Conservation (phyloP, 2,797 vertebrate species). For the Crenichthys baileyi region DNA sequence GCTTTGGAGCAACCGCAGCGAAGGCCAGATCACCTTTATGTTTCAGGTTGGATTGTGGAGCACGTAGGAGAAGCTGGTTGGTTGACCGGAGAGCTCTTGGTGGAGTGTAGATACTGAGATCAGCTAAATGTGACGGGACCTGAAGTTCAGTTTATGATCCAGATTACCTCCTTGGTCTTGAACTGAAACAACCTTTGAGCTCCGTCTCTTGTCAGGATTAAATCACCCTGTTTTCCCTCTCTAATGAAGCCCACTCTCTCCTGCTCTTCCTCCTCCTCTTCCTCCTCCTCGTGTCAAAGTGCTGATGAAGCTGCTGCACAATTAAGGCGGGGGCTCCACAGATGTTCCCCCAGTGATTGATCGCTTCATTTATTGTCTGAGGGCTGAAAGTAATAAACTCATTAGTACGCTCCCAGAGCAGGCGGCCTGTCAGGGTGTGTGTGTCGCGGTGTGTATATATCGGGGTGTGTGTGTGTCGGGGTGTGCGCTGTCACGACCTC, state of each 20-base stretch:
- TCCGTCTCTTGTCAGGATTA: too few species aligned
- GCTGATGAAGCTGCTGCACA: constrained; percentile 54
- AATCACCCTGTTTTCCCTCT: too few species aligned
- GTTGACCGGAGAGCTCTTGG: too few species aligned
- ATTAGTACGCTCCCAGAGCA: constrained; percentile 58
- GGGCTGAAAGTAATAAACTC: constrained; percentile 68
- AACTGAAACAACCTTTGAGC: too few species aligned
- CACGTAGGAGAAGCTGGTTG: too few species aligned
- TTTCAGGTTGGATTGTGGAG: too few species aligned
- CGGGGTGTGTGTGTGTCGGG: neutral
- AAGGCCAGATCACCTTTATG: too few species aligned
- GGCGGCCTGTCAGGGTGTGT: constrained; percentile 22
- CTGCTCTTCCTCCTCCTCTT: constrained; percentile 18
- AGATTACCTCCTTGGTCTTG: too few species aligned
- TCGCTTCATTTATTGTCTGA: constrained; percentile 71
- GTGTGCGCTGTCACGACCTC: constrained; percentile 5
- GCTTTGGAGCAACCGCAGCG: too few species aligned
- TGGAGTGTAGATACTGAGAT: too few species aligned
- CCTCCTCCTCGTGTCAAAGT: constrained; percentile 29
- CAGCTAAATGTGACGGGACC: too few species aligned
- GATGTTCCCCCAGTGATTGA: constrained; percentile 66
- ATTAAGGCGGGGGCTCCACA: constrained; percentile 55
- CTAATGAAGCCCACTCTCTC: constrained; percentile 1
- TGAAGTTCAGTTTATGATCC: too few species aligned
- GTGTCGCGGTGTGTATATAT: neutral